Base-by-base conservation (phyloP, 2,797 vertebrate genomes). In the Sparus aurata region DNA sequence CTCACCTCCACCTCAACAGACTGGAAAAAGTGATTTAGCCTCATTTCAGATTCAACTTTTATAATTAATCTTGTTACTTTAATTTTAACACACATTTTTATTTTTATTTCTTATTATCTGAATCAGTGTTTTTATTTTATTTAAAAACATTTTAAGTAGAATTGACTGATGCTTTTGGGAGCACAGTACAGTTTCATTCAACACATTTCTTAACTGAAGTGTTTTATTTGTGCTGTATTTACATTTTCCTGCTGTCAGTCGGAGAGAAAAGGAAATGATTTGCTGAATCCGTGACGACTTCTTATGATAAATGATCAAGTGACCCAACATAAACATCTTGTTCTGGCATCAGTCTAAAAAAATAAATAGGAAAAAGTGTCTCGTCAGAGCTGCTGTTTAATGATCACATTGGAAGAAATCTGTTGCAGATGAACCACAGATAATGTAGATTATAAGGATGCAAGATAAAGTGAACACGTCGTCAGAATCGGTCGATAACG, bases 251-350 rank as follows among this genome's bases (percentile, higher is more conserved):
- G 12, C 43, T 71, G 10, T 20, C 22, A 54, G 55, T 41, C 3
- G 22, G 30, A 12, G 7, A 64, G 34, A 38, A 38, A 38, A 65
- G 66, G 16, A 27, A 25, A 61, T 18, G 10, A 59, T 60, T 52
- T 12, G 12, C 12, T 47, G 18, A 18, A 22, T 54, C 54, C 20
- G 22, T 58, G 46, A 76, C 61, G 25, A 22, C 2, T 34, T 73
- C n/a, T 62, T 55, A 77, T 41, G 22, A 65, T 69, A 80, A 70
- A 75, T 30, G 15, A 67, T 38, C 25, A 50, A 52, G 54, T n/a
- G 30, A 27, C 60, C 11, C n/a, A 50, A 61, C n/a, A 16, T 59
- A 34, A 80, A 74, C 49, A 27, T 49, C 22, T 23, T 12, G 4
- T 50, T 34, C 45, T 59, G 7, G 25, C 1, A 0, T 38, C 20